Conservation (phyloP, 2,113 vertebrate genomes). For the Eclectus roratus region DNA sequence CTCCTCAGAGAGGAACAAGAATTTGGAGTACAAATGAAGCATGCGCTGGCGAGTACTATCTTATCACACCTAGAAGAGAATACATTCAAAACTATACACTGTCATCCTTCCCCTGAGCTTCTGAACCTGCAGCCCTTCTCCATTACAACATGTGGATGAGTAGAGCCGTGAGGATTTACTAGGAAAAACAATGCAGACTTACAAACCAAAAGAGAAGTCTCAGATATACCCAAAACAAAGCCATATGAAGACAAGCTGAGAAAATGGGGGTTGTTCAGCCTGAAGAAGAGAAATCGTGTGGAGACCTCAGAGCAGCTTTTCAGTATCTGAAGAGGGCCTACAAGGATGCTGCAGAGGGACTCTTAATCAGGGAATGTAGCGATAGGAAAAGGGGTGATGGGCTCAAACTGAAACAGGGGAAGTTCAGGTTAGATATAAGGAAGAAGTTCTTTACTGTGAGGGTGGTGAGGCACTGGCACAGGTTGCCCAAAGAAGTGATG, state of each 20-base stretch:
- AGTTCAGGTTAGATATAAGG: background rate
- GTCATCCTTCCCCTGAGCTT: background rate
- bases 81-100: background rate
- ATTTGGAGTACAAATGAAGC: background rate
- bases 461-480: background rate
- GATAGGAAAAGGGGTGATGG: background rate
- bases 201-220: background rate
- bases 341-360: background rate
- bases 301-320: background rate
- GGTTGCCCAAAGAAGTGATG: background rate
- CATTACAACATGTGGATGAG: fast-evolving
- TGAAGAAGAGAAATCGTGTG: background rate
- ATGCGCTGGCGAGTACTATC: background rate
- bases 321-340: background rate
- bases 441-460: background rate
- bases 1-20: background rate
- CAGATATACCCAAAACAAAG: background rate
- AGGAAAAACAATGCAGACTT: too few species aligned
- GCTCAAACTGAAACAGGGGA: background rate
- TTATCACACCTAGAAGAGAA: background rate
- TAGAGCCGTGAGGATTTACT: fast-evolving
- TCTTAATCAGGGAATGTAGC: background rate
- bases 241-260: background rate
- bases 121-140: background rate
- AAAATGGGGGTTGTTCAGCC: background rate